phyloP scores from a whole-genome alignment of 2,888 invertebrate species.

The Macaria notata region DNA sequence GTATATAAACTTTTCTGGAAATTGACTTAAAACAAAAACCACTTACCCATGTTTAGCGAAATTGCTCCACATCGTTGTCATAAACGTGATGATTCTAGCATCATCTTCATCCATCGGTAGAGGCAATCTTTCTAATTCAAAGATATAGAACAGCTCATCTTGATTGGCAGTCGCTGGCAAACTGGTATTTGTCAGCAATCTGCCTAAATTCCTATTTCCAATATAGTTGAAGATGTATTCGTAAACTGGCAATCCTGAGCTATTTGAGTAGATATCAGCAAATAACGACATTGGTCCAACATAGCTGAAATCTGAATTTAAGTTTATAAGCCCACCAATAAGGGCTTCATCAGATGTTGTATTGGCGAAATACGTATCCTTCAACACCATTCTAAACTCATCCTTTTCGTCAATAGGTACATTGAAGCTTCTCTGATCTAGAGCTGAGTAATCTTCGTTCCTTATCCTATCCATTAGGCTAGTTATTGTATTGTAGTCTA shows the following conservation, averaged over 20 bases:
- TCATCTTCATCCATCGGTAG: slow-evolving; percentile 70
- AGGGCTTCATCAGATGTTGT: slow-evolving; percentile 59
- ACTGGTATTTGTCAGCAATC: slow-evolving; percentile 64
- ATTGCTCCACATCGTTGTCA: slow-evolving; percentile 78
- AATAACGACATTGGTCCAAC: slow-evolving; percentile 70
- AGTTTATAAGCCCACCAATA: slow-evolving; percentile 67
- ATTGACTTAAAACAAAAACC: neutral
- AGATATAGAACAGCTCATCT: slow-evolving; percentile 70
- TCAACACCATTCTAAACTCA: slow-evolving; percentile 54
- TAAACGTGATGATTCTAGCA: slow-evolving; percentile 67
- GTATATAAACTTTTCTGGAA: too few relatives aligned
- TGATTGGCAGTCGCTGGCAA: slow-evolving; percentile 61
- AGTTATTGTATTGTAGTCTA: slow-evolving; percentile 65
- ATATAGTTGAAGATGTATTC: slow-evolving; percentile 68
- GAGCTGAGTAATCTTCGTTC: slow-evolving; percentile 61
- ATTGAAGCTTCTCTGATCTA: slow-evolving; percentile 57
- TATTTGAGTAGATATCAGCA: slow-evolving; percentile 60
- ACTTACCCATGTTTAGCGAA: slow-evolving; percentile 75
- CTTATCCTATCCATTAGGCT: slow-evolving; percentile 65
- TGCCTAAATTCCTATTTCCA: slow-evolving; percentile 67
- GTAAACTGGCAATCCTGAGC: slow-evolving; percentile 51
- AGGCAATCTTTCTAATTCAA: slow-evolving; percentile 66
- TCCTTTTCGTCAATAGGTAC: slow-evolving; percentile 51
- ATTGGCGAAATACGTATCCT: slow-evolving; percentile 65
- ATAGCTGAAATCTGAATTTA: slow-evolving; percentile 67